Base-by-base conservation (phyloP, 2,888 invertebrate genomes). In the Cantharis nigra region DNA sequence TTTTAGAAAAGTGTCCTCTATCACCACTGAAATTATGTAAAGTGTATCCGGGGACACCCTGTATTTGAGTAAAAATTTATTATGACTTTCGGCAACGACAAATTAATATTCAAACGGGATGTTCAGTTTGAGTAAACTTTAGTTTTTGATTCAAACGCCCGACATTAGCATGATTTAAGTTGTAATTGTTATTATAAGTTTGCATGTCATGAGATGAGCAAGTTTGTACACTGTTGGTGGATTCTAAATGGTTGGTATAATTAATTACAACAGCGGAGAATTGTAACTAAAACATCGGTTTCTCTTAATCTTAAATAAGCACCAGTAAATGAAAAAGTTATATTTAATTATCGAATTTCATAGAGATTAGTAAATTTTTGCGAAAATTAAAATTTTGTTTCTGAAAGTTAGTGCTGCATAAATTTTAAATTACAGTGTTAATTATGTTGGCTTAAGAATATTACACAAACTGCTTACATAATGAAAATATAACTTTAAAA, bases 371-470 rank as follows among this genome's bases (percentile, higher is more conserved):
- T 63, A 74, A 74, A 73, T 49, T 69, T 30, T 63, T 23, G 74
- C 70, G 63, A 74, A 74, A 69, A 49, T 49, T 49, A 49, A 49
- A 49, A 49, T 49, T 49, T 49, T 49, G 49, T 49, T 49, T 49
- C 49, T n/a, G 5, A 49, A 49, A 49, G 63, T 74, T 74, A 74
- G 69, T 74, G 74, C 63, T 69, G 72, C 76, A 76, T 72, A 62
- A 72, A 69, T 69, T 64, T 72, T 67, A 77, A 64, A 72, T 77
- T 70, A 67, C 72, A 77, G 67, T 77, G 73, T 77, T 77, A 77
- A 77, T 77, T 77, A 77, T 70, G 70, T 70, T 73, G 70, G 70
- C 63, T 70, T 73, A 77, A 73, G 72, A 70, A 73, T 65, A 63
- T 69, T 30, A 72, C 63, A 64, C 70, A 73, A 76, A 76, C 74